Evolutionary conservation across 1,140 invertebrate species (phyloP), one percentile per base, ranked within the genome.

Genomic region (Aricia agestis): DNA sequence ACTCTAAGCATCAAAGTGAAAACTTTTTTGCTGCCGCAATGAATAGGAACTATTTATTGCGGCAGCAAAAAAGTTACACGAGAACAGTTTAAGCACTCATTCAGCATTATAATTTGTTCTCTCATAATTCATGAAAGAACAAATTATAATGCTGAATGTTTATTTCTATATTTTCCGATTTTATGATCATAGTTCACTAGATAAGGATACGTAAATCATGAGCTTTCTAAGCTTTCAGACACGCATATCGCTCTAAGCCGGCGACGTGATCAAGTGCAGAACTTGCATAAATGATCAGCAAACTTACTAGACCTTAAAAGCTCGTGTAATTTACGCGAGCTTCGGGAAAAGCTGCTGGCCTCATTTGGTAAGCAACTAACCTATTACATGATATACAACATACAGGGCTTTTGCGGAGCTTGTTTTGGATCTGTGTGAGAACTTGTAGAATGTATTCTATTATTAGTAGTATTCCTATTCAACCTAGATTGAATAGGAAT

Each of bases 261-360:
- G 17, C 70, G 75, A 80, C 81, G 78, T 82, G 81, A 79, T 80
- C 74, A 78, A 83, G 79, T 78, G 72, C 42, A 74, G 68, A 73
- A 76, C 58, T 72, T 73, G 74, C 72, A 72, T 79, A 80, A 84
- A 81, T 82, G 76, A 83, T 82, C 78, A 77, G 74, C 74, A 77
- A 86, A 82, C 74, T 82, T 77, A 74, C 77, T 78, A 72, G 71
- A 75, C 80, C 76, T 81, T 78, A 81, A 78, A 79, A 76, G 80
- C 78, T 85, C 83, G 82, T 76, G 78, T 83, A 84, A 84, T 77
- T 82, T 72, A 78, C 78, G 76, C 71, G 78, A 68, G 75, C 74
- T 77, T 71, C 74, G 72, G 57, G 68, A 74, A 72, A 70, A 69
- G 63, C 69, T 66, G 69, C 72, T 73, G 76, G 75, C 78, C 78